These are phyloP conservation scores for Drosophila macrospina DNA, from an alignment of 2,888 invertebrate species.

Conservation along the genomic window DNA sequence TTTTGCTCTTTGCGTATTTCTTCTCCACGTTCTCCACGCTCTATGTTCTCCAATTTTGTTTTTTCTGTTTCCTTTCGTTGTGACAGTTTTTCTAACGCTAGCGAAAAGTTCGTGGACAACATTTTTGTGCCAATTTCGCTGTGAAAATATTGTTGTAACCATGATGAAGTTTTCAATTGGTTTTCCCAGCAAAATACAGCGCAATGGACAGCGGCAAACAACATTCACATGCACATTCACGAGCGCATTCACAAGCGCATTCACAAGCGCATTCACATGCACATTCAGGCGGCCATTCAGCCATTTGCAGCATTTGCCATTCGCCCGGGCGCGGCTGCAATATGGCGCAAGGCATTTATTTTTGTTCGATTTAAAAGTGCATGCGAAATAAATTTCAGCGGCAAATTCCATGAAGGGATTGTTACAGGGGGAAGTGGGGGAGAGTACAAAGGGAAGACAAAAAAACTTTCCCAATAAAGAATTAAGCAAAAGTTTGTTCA, in stretches of 20 bases:
- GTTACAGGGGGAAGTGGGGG: no score
- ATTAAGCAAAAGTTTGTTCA: constrained; percentile 49
- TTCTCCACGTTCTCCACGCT: constrained; percentile 1
- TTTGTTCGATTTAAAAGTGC: constrained; percentile 76
- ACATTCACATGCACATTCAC: constrained; percentile 11
- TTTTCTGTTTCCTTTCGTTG: background rate
- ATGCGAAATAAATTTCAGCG: constrained; percentile 71
- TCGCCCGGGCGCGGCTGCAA: constrained; percentile 34
- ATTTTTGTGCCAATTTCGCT: constrained; percentile 79
- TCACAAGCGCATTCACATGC: no score
- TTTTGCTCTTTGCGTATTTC: background rate
- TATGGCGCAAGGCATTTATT: constrained; percentile 69
- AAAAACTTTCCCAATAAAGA: constrained; percentile 70
- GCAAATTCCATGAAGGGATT: no score
- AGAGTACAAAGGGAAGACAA: background rate
- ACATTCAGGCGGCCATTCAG: background rate
- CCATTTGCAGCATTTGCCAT: constrained; percentile 4
- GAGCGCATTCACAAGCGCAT: constrained; percentile 11
- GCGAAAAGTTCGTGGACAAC: constrained; percentile 73
- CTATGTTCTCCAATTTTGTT: no score
- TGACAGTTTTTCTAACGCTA: constrained; percentile 62
- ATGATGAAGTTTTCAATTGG: constrained; percentile 81
- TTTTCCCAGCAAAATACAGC: constrained; percentile 56
- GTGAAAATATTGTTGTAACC: constrained; percentile 79
- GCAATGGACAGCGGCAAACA: background rate